phyloP scores from a whole-genome alignment of 2,888 invertebrate species.

The Galerucella nymphaeae region DNA sequence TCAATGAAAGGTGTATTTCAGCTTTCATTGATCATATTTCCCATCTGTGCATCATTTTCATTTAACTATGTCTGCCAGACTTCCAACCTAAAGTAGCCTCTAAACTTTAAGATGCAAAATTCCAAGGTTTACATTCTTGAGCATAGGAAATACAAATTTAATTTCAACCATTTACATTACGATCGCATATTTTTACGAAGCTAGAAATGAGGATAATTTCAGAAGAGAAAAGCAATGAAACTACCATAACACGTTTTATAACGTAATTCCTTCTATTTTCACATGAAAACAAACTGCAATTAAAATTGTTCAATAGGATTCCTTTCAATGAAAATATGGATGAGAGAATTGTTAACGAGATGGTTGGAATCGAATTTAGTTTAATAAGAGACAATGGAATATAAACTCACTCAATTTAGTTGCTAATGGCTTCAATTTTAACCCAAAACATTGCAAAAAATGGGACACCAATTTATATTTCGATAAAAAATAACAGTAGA shows the following conservation, averaged over 20 bases:
- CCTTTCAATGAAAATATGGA: neutral
- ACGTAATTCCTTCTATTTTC: neutral
- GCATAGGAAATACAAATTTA: neutral
- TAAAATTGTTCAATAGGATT: constrained; percentile 5
- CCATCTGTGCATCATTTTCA: no score
- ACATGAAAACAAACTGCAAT: neutral
- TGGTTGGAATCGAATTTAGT: neutral
- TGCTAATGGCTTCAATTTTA: no score
- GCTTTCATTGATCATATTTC: no score
- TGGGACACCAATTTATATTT: no score
- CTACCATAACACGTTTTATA: neutral
- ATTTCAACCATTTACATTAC: neutral
- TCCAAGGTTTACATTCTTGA: no score
- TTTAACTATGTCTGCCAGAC: no score
- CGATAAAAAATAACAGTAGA: no score
- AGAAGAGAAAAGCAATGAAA: neutral
- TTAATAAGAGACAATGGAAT: neutral
- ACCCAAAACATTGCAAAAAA: no score
- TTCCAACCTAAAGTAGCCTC: no score
- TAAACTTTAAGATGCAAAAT: no score
- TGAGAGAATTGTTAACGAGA: neutral
- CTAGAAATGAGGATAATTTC: neutral
- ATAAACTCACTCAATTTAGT: neutral
- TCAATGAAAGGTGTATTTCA: no score
- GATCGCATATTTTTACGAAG: neutral